Evolutionary conservation across 2,113 vertebrate genomes (phyloP), one percentile per base, ranked within the genome.

Genomic region (Fukomys damarensis): DNA sequence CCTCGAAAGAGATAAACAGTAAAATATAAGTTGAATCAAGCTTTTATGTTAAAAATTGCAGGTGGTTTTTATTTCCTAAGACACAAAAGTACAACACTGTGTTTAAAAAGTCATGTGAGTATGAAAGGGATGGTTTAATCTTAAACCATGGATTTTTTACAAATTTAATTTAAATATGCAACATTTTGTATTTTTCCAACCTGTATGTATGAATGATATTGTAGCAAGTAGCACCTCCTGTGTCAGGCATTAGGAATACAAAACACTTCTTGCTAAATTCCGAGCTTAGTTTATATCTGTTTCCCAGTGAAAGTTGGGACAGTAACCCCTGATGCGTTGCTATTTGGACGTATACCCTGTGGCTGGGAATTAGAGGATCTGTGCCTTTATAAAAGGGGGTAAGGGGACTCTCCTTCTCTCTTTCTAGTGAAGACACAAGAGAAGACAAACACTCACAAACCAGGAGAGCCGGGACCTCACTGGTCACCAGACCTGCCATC

Each of bases 91-190:
- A 58, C 0, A 63, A 10, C 26, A 49, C 35, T 82, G 20, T 76
- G n/a, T 90, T 89, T 70, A 63, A 28, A 58, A 89, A 76, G 28
- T 41, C 38, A 68, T 88, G 61, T 61, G n/a, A 85, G 2, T 91
- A 85, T 52, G 1, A 66, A 30, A 30, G 49, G 46, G 8, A 14
- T 72, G 59, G n/a, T 54, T 72, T 32, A 61, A 11, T 32, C 63
- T 70, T 70, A 88, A 30, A 28, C 49, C 24, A 19, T 87, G 28
- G 38, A 26, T 89, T 79, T 91, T 49, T 89, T 85, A 74, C 9
- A 76, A 20, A 49, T 76, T 68, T 91, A n/a, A 26, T 52, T 88
- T 97, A 82, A 88, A 82, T 5, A 63, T 61, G 58, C 26, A 89
- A 13, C 72, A 32, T 92, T 94, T 82, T 82, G 0, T n/a, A 35